phyloP scores from a whole-genome alignment of 2,113 vertebrate genomes.

The Platichthys stellatus region DNA sequence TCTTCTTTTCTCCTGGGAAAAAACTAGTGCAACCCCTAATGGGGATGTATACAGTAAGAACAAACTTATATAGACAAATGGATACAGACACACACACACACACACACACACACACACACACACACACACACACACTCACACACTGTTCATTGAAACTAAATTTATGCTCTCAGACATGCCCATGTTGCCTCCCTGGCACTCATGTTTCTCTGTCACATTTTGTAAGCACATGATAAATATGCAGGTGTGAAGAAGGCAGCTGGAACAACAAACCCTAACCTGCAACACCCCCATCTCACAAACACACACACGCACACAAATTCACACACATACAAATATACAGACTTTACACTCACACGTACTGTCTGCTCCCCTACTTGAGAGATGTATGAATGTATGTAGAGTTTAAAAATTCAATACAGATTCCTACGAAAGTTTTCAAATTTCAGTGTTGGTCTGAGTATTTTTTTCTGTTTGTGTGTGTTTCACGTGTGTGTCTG shows the following conservation, averaged over 20 bases:
- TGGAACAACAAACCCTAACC: conserved; percentile 46
- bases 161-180: conserved; percentile 13
- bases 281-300: conserved; percentile 8
- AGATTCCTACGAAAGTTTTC: conserved; percentile 77
- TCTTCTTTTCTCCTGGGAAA: background rate
- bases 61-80: conserved; percentile 10
- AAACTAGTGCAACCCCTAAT: background rate
- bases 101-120: background rate
- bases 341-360: conserved; percentile 30
- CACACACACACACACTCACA: background rate
- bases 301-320: conserved; percentile 3
- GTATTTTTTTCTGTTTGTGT: conserved; percentile 24
- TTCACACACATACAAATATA: conserved; percentile 9
- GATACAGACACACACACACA: background rate
- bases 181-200: conserved; percentile 17
- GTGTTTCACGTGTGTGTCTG: background rate
- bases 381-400: conserved; percentile 80
- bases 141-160: conserved; percentile 9
- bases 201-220: conserved; percentile 52
- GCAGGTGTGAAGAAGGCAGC: conserved; percentile 73
- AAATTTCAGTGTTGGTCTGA: conserved; percentile 50
- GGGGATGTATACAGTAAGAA: background rate
- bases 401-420: conserved; percentile 74
- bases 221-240: conserved; percentile 60
- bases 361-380: conserved; percentile 61